Base-by-base conservation (phyloP, 2,797 vertebrate genomes). In the Esox lucius region DNA sequence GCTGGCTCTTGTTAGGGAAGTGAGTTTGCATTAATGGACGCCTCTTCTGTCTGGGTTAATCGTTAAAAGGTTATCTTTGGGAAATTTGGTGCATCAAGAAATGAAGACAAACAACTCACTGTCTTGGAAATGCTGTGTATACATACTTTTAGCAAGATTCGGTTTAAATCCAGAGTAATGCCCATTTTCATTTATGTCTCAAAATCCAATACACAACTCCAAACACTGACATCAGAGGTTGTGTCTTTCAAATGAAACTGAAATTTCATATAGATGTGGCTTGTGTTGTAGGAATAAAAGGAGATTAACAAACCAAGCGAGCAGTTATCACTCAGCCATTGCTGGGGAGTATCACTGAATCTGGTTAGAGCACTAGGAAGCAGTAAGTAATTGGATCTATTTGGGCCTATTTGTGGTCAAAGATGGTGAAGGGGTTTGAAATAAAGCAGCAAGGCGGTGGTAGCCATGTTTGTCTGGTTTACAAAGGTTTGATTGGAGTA, bases 371-470 rank as follows among this genome's bases (percentile, higher is more conserved):
- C 79, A 81, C 85, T 90, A 87, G 87, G 91, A 92, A 87, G 83
- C 87, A 87, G 75, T 92, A 91, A 93, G 91, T 93, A 94, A 93
- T 92, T 93, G 89, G 80, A 83, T 90, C 83, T 87, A 87, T 93
- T 92, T 90, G 87, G 86, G 76, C 81, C 88, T 86, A 87, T 90
- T 93, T 93, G 90, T 91, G 88, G 88, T 89, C 78, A 83, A 68
- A 83, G 74, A 71, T 1, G 33, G 46, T 65, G 68, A 5, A 56
- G 26, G 51, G 83, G 77, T 80, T 86, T 92, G 91, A 92, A 91
- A 89, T 89, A 88, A 92, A 92, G 85, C 92, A 92, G 91, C 81
- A 73, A 73, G 87, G 79, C 26, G 31, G 64, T 62, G 16, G 77
- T 68, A n/a, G 78, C 81, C 86, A 79, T 88, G 71, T 81, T 87